phyloP scores from a whole-genome alignment of 2,888 invertebrate species.

The Acanthoscelides obtectus region DNA sequence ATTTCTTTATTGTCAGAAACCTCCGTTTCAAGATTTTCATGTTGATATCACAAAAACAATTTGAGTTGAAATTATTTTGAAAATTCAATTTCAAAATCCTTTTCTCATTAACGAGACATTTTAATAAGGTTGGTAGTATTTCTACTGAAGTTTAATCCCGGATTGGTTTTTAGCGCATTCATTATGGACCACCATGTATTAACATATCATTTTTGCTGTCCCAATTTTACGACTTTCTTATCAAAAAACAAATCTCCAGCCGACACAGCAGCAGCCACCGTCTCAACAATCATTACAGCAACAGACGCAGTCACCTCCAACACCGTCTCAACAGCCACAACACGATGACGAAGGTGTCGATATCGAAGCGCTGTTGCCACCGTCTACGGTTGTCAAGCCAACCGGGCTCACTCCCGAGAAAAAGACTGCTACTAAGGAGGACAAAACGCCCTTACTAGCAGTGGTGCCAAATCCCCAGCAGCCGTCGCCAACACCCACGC shows the following conservation, averaged over 20 bases:
- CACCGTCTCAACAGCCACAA: conserved; percentile 5
- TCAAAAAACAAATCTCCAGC: neutral
- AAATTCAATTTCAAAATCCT: too few relatives aligned
- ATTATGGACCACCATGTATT: too few relatives aligned
- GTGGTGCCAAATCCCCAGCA: neutral
- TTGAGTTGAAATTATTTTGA: too few relatives aligned
- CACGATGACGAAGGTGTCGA: conserved; percentile 54
- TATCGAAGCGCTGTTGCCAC: conserved; percentile 60
- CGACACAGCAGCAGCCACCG: conserved; percentile 1
- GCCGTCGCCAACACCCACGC: neutral
- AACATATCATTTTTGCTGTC: too few relatives aligned
- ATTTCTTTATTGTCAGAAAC: too few relatives aligned
- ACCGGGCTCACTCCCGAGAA: conserved; percentile 27
- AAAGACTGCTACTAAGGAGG: neutral
- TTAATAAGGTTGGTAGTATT: too few relatives aligned
- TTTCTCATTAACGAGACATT: too few relatives aligned
- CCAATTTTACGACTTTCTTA: too few relatives aligned
- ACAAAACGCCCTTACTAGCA: neutral
- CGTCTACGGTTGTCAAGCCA: conserved; percentile 61
- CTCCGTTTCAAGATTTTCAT: too few relatives aligned
- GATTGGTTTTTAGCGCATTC: too few relatives aligned
- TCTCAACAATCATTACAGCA: conserved; percentile 5
- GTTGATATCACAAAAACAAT: too few relatives aligned
- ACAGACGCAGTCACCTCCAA: conserved; percentile 15
- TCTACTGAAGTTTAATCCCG: too few relatives aligned